These are phyloP conservation scores for Nestor notabilis DNA, from an alignment of 2,113 vertebrate genomes.

Conservation along the genomic window DNA sequence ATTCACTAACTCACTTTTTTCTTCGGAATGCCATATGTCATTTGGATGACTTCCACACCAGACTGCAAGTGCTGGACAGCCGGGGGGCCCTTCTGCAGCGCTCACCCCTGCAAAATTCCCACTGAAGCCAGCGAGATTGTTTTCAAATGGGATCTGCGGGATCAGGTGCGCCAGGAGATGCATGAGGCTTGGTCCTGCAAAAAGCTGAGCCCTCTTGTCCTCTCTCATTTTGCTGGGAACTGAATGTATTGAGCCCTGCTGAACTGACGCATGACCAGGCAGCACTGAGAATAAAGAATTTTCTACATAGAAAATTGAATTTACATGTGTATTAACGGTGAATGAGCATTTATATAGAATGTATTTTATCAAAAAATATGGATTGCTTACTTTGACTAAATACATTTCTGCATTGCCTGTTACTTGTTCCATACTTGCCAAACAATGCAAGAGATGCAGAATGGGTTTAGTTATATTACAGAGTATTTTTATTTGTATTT, in stretches of 20 bases:
- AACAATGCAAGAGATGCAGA: not conserved
- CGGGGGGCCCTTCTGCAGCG: not conserved
- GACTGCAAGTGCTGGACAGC: not conserved
- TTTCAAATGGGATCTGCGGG: not conserved
- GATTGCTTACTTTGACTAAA: conserved; percentile 49
- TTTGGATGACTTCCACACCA: not conserved
- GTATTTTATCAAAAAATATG: conserved; percentile 44
- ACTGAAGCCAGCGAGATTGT: not conserved
- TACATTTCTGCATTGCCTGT: conserved; percentile 22
- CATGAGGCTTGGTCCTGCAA: not conserved
- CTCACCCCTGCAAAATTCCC: not conserved
- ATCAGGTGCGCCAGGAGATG: not conserved
- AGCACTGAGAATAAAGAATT: conserved; percentile 56
- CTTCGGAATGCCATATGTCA: not conserved
- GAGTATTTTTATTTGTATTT: not conserved
- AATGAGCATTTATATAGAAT: conserved; percentile 57
- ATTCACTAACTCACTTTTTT: not conserved
- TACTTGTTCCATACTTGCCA: not conserved
- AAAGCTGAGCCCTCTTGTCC: rapidly evolving
- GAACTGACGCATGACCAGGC: conserved; percentile 1
- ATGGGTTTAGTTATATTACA: not conserved
- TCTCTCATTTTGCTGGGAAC: not conserved
- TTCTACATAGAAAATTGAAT: conserved; percentile 38
- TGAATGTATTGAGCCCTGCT: not conserved
- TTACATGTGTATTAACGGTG: conserved; percentile 43